phyloP scores from a whole-genome alignment of 2,888 invertebrate genomes.

The Pollenia angustigena region DNA sequence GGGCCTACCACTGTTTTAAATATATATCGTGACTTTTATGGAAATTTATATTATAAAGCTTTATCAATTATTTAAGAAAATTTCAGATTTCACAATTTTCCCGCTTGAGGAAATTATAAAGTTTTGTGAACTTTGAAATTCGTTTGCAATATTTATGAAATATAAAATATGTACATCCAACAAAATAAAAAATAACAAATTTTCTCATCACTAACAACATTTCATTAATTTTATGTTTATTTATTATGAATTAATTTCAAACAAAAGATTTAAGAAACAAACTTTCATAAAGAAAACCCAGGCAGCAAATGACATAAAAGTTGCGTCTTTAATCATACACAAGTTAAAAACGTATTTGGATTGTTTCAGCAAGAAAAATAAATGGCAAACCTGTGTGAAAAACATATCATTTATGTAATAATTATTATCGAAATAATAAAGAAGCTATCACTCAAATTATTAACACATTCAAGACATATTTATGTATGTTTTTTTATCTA shows the following conservation, averaged over 20 bases:
- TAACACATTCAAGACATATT: conserved; percentile 19
- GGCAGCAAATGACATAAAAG: not conserved
- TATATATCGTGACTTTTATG: too few relatives aligned
- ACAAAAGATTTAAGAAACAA: conserved; percentile 21
- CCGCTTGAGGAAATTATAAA: too few relatives aligned
- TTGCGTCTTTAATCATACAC: not conserved
- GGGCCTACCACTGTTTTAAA: too few relatives aligned
- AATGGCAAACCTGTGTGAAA: not conserved
- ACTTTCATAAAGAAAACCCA: not conserved
- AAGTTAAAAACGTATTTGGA: not conserved
- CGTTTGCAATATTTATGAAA: not conserved
- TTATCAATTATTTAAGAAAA: not conserved
- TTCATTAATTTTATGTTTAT: not conserved
- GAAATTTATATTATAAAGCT: too few relatives aligned
- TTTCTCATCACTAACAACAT: not conserved
- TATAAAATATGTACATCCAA: not conserved
- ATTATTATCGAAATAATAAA: not conserved
- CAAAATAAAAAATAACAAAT: not conserved
- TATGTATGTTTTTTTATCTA: not conserved
- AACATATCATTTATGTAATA: not conserved
- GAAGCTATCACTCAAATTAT: not conserved
- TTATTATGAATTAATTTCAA: not conserved
- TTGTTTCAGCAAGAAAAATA: not conserved
- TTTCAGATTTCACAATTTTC: not conserved
- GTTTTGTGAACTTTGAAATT: too few relatives aligned